Conservation (phyloP, 2,888 invertebrate species). For the Phortica magna region DNA sequence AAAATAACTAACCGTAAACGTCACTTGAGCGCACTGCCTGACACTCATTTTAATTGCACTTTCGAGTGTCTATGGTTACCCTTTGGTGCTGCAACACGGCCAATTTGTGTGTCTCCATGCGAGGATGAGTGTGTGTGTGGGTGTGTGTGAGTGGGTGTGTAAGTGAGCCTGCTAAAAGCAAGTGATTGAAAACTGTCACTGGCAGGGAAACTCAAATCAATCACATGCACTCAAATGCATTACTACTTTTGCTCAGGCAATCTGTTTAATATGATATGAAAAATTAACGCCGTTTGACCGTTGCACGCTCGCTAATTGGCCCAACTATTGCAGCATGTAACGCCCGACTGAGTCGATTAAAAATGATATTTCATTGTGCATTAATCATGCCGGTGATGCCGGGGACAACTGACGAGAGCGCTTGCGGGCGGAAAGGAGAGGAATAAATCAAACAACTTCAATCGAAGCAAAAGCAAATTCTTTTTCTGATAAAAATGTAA, state of each 20-base stretch:
- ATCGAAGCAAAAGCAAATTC: not conserved
- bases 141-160: too few relatives aligned
- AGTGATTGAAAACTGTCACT: not conserved
- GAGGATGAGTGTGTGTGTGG: too few relatives aligned
- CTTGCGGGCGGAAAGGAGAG: conserved; percentile 38
- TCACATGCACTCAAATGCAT: not conserved
- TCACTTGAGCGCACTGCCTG: not conserved
- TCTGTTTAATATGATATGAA: conserved; percentile 39
- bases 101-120: not conserved
- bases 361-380: conserved; percentile 53
- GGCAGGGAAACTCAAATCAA: not conserved
- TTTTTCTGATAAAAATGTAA: too few relatives aligned
- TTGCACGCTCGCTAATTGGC: conserved; percentile 13
- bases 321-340: not conserved
- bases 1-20: not conserved
- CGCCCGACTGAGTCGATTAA: conserved; percentile 54
- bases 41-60: conserved; percentile 21
- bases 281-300: conserved; percentile 47
- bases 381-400: conserved; percentile 52
- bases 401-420: not conserved
- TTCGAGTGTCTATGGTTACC: conserved; percentile 8
- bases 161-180: not conserved
- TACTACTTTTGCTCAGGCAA: not conserved
- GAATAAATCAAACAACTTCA: not conserved
- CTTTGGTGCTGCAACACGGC: not conserved